Evolutionary conservation across 2,888 invertebrate genomes (phyloP).

Genomic region (Sminthurides aquaticus): DNA sequence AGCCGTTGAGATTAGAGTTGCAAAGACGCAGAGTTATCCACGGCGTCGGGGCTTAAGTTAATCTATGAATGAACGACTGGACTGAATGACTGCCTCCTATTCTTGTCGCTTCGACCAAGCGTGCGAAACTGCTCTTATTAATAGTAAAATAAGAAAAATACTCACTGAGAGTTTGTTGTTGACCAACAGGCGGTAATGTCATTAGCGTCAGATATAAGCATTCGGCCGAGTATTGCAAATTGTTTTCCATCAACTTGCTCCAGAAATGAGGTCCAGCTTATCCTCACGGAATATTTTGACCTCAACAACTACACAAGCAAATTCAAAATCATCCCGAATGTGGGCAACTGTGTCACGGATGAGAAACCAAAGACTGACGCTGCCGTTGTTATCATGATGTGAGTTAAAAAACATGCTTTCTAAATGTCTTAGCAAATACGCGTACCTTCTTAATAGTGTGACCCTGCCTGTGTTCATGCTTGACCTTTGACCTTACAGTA

Average conservation of each 20-base stretch:
- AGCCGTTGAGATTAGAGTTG: no score
- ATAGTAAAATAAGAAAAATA: no score
- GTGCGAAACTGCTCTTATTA: no score
- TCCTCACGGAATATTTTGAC: constrained; percentile 15
- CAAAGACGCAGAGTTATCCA: no score
- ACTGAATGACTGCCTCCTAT: no score
- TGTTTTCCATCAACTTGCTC: constrained; percentile 35
- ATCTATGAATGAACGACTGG: no score
- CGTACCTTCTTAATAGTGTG: background rate
- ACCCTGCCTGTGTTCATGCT: background rate
- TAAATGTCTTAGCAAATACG: no score
- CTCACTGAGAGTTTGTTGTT: no score
- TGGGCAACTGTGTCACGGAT: constrained; percentile 37
- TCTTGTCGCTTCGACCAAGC: no score
- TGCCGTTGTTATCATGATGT: constrained; percentile 32
- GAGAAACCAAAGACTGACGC: constrained; percentile 38
- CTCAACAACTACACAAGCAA: constrained; percentile 13
- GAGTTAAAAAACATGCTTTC: constrained; percentile 8
- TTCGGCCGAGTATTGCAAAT: constrained; percentile 16
- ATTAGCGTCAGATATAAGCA: constrained; percentile 11
- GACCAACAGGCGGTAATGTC: constrained; percentile 17
- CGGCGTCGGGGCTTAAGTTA: no score
- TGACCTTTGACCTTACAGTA: background rate
- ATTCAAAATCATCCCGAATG: constrained; percentile 40
- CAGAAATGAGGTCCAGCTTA: constrained; percentile 23